Conservation (phyloP, 2,888 invertebrate genomes). For the Bhutanitis thaidina region DNA sequence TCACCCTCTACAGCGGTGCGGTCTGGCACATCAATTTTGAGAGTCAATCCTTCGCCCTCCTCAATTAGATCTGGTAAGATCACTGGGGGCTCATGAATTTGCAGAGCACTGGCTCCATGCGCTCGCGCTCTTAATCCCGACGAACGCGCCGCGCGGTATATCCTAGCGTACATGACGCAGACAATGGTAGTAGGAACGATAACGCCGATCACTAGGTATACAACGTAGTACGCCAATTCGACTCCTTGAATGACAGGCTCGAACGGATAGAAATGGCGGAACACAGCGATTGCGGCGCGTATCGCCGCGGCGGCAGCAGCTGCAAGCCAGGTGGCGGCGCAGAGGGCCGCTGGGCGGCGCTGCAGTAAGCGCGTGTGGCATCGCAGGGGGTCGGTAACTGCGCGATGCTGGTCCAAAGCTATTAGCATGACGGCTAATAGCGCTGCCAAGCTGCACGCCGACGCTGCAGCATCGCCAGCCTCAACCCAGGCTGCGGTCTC, state of each 20-base stretch:
- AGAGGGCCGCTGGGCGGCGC: conserved; percentile 64
- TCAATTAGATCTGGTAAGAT: conserved; percentile 63
- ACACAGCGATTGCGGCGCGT: conserved; percentile 54
- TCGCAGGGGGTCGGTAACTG: conserved; percentile 73
- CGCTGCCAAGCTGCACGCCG: conserved; percentile 59
- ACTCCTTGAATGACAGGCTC: conserved; percentile 50
- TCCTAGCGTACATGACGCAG: conserved; percentile 86
- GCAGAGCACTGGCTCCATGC: conserved; percentile 71
- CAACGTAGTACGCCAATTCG: conserved; percentile 57
- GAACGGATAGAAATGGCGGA: conserved; percentile 50
- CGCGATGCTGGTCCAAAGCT: conserved; percentile 77
- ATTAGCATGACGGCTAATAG: conserved; percentile 65
- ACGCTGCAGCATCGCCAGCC: conserved; percentile 73
- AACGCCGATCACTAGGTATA: conserved; percentile 61
- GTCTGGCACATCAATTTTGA: conserved; percentile 64
- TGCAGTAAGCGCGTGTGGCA: conserved; percentile 73
- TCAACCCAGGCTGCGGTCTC: conserved; percentile 80
- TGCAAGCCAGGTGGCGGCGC: conserved; percentile 77
- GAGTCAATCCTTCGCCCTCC: conserved; percentile 66
- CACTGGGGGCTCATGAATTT: conserved; percentile 69
- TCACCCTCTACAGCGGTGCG: conserved; percentile 42
- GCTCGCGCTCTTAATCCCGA: conserved; percentile 79
- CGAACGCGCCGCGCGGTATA: conserved; percentile 87
- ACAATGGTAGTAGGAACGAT: conserved; percentile 80
- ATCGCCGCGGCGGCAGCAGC: conserved; percentile 58